Conservation (phyloP, 2,888 invertebrate genomes). For the Xestia xanthographa region DNA sequence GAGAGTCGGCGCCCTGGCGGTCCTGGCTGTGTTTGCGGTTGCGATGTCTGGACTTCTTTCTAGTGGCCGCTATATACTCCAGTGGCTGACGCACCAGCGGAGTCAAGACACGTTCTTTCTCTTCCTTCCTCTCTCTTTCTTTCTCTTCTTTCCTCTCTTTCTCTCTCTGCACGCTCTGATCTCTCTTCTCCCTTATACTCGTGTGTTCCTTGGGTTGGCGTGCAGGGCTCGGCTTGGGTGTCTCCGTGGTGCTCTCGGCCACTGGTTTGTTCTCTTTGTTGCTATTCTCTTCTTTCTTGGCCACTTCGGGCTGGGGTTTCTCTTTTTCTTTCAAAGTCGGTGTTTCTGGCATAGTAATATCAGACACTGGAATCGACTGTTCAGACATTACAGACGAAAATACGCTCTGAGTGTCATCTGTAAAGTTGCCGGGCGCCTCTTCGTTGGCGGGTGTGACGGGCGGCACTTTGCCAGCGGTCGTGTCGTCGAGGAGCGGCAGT, state of each 20-base stretch:
- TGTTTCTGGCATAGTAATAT: slow-evolving; percentile 90
- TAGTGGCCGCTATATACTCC: slow-evolving; percentile 93
- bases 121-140: slow-evolving; percentile 77
- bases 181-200: slow-evolving; percentile 74
- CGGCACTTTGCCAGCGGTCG: slow-evolving; percentile 91
- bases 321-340: slow-evolving; percentile 89
- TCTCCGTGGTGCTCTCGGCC: slow-evolving; percentile 79
- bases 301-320: slow-evolving; percentile 75
- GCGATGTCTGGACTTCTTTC: slow-evolving; percentile 93
- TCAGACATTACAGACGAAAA: slow-evolving; percentile 94
- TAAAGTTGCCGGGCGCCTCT: slow-evolving; percentile 91
- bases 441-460: slow-evolving; percentile 93
- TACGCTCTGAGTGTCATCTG: slow-evolving; percentile 94
- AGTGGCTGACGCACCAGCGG: slow-evolving; percentile 93
- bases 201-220: slow-evolving; percentile 72
- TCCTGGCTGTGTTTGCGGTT: slow-evolving; percentile 92
- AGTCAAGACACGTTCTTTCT: slow-evolving; percentile 90
- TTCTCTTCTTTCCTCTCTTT: slow-evolving; percentile 66
- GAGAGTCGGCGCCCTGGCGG: slow-evolving; percentile 92
- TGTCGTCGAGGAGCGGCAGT: slow-evolving; percentile 93
- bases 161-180: slow-evolving; percentile 67
- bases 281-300: slow-evolving; percentile 79
- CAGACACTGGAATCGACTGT: slow-evolving; percentile 93
- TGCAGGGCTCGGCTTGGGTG: slow-evolving; percentile 67
- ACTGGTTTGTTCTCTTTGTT: slow-evolving; percentile 83